phyloP scores from a whole-genome alignment of 2,797 vertebrate genomes.

The Phylloscopus collybita region DNA sequence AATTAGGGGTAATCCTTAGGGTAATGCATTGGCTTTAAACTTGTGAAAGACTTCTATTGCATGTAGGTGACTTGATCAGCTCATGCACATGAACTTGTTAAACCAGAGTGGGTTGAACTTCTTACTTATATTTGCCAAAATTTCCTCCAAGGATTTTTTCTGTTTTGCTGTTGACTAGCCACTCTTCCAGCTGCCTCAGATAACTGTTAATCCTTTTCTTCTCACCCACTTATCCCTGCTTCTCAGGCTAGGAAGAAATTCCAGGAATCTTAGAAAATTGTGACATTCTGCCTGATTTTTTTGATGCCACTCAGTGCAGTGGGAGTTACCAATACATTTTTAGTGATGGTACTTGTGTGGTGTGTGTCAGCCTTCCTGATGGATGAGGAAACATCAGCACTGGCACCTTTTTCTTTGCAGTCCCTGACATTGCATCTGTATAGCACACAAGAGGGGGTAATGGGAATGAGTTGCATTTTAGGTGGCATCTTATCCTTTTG shows the following conservation, averaged over 20 bases:
- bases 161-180: background rate
- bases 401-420: background rate
- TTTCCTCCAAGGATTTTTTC: background rate
- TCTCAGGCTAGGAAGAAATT: background rate
- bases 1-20: background rate
- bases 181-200: background rate
- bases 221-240: background rate
- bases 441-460: background rate
- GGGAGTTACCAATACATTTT: background rate
- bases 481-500: background rate
- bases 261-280: background rate
- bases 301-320: background rate
- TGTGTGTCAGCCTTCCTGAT: background rate
- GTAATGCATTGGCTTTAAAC: background rate
- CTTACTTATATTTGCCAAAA: background rate
- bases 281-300: background rate
- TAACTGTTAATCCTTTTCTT: background rate
- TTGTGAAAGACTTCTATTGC: background rate
- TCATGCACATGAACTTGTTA: background rate
- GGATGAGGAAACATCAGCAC: background rate
- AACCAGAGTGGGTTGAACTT: background rate
- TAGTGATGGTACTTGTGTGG: background rate
- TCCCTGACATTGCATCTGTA: background rate
- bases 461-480: background rate
- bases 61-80: background rate